Evolutionary conservation across 2,113 vertebrate species (phyloP), one percentile per base, ranked within the genome.

Genomic region (Dicaeum eximium): DNA sequence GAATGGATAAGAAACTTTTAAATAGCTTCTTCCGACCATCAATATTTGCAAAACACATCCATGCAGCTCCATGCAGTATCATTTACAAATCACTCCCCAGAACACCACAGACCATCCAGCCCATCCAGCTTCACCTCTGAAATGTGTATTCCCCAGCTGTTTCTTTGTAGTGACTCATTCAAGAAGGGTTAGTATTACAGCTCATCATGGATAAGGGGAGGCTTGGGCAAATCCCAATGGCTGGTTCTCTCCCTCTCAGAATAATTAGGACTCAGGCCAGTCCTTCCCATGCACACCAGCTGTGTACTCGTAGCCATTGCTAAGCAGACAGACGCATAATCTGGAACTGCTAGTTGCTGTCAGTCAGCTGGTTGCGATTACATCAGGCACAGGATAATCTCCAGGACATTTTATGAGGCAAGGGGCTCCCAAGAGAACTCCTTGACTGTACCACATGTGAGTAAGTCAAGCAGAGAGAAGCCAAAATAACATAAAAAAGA

Each of bases 101-200:
- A 79, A 85, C 25, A 72, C 20, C 57, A 75, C 73, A 67, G 69
- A 28, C 24, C 42, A 78, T 57, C 42, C 61, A 85, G 47, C 10
- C 31, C 8, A 25, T 75, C 45, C 91, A 81, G 53, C 22, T 85
- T 95, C 81, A 90, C 70, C 92, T 81, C 78, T 75, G 60, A 94
- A 94, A 87, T n/a, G 27, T 0, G 4, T 67, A 37, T 57, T 91
- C 86, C 73, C 65, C 90, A 90, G 44, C 40, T 69, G 73, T 37
- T 57, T 96, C 12, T 79, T 60, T 22, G 20, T 24, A 75, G 44
- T 95, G 93, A 95, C 66, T 95, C 88, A 91, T 66, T 85, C 70
- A 75, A 37, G 89, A 93, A 60, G 48, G 67, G 77, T 50, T 92
- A 89, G 35, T 56, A 57, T 79, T 94, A 85, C 78, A 93, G 74